Conservation (phyloP, 2,113 vertebrate species). For the Loxodonta africana region DNA sequence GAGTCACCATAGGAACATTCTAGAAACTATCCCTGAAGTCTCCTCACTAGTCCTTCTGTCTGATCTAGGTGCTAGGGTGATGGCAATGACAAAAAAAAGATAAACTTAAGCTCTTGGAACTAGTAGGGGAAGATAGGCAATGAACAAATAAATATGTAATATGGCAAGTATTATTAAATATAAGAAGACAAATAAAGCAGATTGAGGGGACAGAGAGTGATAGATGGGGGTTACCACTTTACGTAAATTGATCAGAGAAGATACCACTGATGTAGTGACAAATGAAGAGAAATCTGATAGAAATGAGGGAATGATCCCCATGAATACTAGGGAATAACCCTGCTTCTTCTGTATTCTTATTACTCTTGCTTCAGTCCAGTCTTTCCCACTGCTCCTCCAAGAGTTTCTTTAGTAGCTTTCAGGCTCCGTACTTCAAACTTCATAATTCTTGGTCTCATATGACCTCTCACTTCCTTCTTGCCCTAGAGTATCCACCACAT, state of each 20-base stretch:
- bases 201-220: not conserved
- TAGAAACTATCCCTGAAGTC: not conserved
- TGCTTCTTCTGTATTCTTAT: not conserved
- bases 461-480: not conserved
- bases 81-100: conserved; percentile 19
- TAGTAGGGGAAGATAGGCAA: not conserved
- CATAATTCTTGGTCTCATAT: not conserved
- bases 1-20: not conserved
- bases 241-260: not conserved
- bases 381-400: not conserved
- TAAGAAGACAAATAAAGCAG: conserved; percentile 31
- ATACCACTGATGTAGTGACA: not conserved
- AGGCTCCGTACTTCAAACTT: not conserved
- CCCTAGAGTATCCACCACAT: not conserved
- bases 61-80: not conserved
- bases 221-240: not conserved
- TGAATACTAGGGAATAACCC: not conserved
- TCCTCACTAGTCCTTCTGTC: not conserved
- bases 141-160: not conserved
- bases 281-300: not conserved
- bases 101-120: not conserved
- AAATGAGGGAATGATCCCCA: not conserved
- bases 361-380: no score
- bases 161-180: not conserved
- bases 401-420: not conserved